These are phyloP conservation scores for Lophotriccus pileatus DNA, from an alignment of 2,797 vertebrate genomes.

Conservation along the genomic window DNA sequence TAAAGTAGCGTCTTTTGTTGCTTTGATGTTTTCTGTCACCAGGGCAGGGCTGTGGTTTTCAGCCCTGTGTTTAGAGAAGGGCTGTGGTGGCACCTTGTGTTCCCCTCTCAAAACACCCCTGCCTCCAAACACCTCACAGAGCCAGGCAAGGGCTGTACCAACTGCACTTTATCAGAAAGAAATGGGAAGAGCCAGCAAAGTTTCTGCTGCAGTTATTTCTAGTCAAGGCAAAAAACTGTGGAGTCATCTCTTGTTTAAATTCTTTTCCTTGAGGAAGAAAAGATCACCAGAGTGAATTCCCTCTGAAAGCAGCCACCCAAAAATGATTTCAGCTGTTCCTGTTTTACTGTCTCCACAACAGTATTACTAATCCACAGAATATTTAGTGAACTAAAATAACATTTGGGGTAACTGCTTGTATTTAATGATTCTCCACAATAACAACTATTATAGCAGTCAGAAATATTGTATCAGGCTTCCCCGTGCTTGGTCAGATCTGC, in stretches of 20 bases:
- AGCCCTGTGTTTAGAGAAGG: constrained; percentile 9
- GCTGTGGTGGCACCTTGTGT: constrained; percentile 1
- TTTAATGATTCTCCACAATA: not conserved
- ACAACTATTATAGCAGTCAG: not conserved
- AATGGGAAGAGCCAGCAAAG: not conserved
- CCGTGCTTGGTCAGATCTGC: constrained; percentile 8
- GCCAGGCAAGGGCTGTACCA: not conserved
- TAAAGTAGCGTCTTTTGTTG: constrained; percentile 49
- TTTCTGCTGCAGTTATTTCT: not conserved
- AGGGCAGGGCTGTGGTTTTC: constrained; percentile 25
- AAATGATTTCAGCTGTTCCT: not conserved
- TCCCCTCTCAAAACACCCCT: not conserved
- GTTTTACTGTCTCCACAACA: not conserved
- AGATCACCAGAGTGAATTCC: not conserved
- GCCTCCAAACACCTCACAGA: not conserved
- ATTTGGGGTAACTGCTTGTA: not conserved
- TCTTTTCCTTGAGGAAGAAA: not conserved
- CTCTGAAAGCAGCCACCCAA: not conserved
- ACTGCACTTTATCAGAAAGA: constrained; percentile 11
- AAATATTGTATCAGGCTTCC: constrained; percentile 4
- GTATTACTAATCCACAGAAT: not conserved
- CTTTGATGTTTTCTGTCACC: constrained; percentile 60
- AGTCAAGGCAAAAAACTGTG: not conserved
- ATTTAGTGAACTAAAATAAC: not conserved
- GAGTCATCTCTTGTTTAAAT: not conserved